Percentiles rank a stretch among this genome's conserved stretches.
phyloP scores from a whole-genome alignment of 2,113 vertebrate species.

The Petroica traversi region DNA sequence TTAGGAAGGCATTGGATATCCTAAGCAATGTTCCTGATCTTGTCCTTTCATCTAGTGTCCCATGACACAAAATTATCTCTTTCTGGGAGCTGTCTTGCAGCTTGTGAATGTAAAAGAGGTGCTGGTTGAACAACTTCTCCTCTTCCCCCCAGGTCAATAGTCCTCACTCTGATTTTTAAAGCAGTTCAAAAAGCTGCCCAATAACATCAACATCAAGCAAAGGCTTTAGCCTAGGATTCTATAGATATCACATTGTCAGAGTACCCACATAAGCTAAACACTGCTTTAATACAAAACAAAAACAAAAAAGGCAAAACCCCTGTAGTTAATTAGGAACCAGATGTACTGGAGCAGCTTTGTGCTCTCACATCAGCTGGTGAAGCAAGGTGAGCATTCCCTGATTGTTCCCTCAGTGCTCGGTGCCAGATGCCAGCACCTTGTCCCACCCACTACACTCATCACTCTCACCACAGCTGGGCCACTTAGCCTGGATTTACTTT shows the following conservation, averaged over 20 bases:
- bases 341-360: background rate
- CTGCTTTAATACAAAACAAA: fast-evolving
- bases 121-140: background rate
- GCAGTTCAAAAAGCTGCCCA: background rate
- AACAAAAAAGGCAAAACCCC: fast-evolving
- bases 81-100: background rate
- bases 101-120: background rate
- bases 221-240: background rate
- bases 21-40: background rate
- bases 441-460: background rate
- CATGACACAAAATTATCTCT: background rate
- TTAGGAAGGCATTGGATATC: background rate
- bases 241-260: background rate
- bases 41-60: slow-evolving; percentile 11
- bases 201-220: background rate
- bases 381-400: background rate
- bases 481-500: background rate
- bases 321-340: background rate
- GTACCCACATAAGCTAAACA: background rate
- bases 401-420: fast-evolving
- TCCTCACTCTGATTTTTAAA: background rate
- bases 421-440: background rate
- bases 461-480: background rate
- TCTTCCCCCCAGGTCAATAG: background rate
- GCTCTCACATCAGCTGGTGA: background rate